Evolutionary conservation across 2,888 invertebrate genomes (phyloP), one percentile per base, ranked within the genome.

Genomic region (Tenthredo distinguenda): DNA sequence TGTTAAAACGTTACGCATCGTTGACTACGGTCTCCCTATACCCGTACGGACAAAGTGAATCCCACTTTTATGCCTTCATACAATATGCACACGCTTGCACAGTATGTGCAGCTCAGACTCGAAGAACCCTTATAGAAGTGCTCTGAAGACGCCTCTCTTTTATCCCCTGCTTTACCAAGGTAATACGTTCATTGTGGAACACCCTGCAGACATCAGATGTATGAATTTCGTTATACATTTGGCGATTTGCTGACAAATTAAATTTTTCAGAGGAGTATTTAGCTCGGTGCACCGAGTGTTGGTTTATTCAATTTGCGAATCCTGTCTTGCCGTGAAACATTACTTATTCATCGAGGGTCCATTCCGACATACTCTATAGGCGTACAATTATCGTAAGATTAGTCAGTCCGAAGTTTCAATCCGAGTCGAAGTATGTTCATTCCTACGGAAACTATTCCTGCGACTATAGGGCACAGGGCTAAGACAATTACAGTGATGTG

Each of bases 1-100:
- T 86, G 87, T 88, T 87, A 87, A 90, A 89, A 88, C 88, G 87
- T 87, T 88, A 88, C 88, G 89, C 88, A 86, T 87, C 88, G 87
- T 34, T 87, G 89, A 87, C 84, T 86, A 87, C 81, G 81, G 77
- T 84, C 40, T 77, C 12, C 4, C 34, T 40, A 37, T 65, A n/a
- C 15, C 47, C 18, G 18, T 62, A 31, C 47, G 31, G 18, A 68
- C 47, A 47, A 7, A 55, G 37, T 50, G 68, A 68, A 83, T 83
- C 31, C 26, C 40, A 62, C 40, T 62, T 21, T 47, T 77, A 55
- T 77, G 55, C 77, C 50, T 55, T 34, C 34, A 10, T 47, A 77
- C 77, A 77, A 77, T 77, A 77, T 77, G 21, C 77, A 77, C 55
- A 77, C 77, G 34, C 47, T 55, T 6, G 21, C 77, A 55, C 15